Base-by-base conservation (phyloP, 1,140 invertebrate genomes). In the Pachyrhynchus sulphureomaculatus region DNA sequence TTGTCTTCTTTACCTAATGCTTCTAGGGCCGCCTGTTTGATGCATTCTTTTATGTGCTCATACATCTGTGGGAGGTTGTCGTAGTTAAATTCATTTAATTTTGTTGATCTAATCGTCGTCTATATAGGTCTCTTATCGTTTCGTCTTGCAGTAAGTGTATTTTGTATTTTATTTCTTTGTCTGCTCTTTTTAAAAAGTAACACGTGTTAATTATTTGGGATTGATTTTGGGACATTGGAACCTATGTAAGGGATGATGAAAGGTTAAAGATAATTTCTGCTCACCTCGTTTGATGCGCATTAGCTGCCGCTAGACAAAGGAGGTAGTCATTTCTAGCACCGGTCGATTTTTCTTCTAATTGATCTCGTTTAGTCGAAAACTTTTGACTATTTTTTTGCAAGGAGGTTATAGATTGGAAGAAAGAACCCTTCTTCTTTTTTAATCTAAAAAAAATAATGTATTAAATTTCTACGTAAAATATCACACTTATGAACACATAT, bases 301-400 rank as follows among this genome's bases (percentile, higher is more conserved):
- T 98, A 18, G 93, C 91, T n/a, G 92, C 89, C 0, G 93, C 89
- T 53, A 98, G 82, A 71, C 89, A 89, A 29, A 98, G 80, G 24
- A 98, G 78, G 73, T 98, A 98, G 77, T 98, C 95, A 73, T 98
- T 98, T 57, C 96, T 82, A 17, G 95, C 93, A 10, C 89, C 91
- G 0, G 93, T 93, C 6, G 95, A 96, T 79, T 96, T 96, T 72
- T 95, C 92, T 73, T 98, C 95, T 48, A 94, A 85, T 63, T 88
- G 85, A 72, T 98, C 95, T 53, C 91, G 85, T 73, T 94, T 91
- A 4, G 90, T 90, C 12, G 91, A 92, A 20, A 96, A 94, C 82
- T 96, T 95, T 0, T 92, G 92, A 79, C 92, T 96, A 75, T 95
- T 96, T 79, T 96, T 95, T 77, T 97, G 94, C 65, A 98, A 81